Conservation (phyloP, 2,113 vertebrate genomes). For the Rhinolophus sinicus region DNA sequence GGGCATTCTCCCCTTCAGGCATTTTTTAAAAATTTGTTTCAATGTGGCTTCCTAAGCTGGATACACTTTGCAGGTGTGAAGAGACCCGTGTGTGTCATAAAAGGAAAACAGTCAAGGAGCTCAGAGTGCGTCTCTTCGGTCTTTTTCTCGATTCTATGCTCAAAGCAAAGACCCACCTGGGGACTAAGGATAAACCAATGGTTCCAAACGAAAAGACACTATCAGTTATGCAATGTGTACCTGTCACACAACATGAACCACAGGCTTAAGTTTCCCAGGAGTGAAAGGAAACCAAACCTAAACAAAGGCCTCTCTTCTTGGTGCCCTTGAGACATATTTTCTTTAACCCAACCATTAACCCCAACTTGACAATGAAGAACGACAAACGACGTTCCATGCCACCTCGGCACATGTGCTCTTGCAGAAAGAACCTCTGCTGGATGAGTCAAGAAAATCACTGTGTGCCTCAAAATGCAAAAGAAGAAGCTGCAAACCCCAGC, state of each 20-base stretch:
- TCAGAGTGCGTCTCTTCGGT: neutral
- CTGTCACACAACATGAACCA: neutral
- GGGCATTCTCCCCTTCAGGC: fast-evolving
- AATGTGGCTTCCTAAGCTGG: neutral
- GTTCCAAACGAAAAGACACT: neutral
- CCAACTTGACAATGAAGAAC: neutral
- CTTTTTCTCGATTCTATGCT: neutral
- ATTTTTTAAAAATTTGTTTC: too few relatives aligned
- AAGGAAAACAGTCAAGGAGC: neutral
- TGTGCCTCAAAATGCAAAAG: neutral
- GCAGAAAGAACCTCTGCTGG: neutral
- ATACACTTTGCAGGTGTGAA: neutral
- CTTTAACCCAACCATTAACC: neutral
- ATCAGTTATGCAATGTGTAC: fast-evolving
- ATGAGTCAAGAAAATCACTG: too few relatives aligned
- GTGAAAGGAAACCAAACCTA: neutral
- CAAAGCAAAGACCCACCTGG: neutral
- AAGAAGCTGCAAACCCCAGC: neutral
- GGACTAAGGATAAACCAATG: fast-evolving
- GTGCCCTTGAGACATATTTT: neutral
- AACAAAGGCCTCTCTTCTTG: neutral
- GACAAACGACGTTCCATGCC: neutral
- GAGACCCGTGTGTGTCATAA: neutral
- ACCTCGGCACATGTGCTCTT: fast-evolving
- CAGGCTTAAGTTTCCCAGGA: fast-evolving